Evolutionary conservation across 2,113 vertebrate genomes (phyloP), one percentile per base, ranked within the genome.

Genomic region (Pelusios castaneus): DNA sequence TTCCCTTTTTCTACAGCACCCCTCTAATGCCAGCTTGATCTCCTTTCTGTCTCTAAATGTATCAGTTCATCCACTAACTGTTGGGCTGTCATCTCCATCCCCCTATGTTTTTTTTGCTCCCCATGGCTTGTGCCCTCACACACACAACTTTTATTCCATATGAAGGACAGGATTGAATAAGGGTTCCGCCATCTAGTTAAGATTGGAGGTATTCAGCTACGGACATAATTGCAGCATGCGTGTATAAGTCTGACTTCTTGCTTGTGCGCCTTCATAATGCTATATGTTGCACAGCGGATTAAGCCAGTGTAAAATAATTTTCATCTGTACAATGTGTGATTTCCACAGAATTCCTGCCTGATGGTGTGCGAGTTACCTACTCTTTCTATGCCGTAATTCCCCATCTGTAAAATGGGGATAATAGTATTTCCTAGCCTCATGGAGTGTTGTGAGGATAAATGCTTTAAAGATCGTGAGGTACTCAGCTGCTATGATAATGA

Each of bases 51-150:
- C 88, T 94, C 81, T 91, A 80, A 92, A 87, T 95, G 82, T 87
- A 90, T 93, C 86, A 80, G n/a, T 81, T 91, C 73, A 80, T 91
- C 80, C 89, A 63, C n/a, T 85, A 82, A 77, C 84, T 85, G 0
- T 77, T 56, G 5, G 25, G 56, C 52, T 49, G 87, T 89, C 17
- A 22, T 58, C 5, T 45, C 78, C 24, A 22, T 49, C 29, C 49
- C 73, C 16, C 89, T 82, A 41, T 41, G n/a, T n/a, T n/a, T n/a
- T n/a, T 93, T 93, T 91, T 95, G 52, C 94, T 95, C 89, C 82
- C 94, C 96, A 63, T 87, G 82, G 89, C 9, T 80, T 95, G 94
- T 79, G 70, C 91, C n/a, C 5, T 88, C 92, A 93, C 6, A 63
- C 60, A 63, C 60, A 63, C 31, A 80, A 87, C 92, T 88, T 94